These are phyloP conservation scores for Leptothorax acervorum DNA, from an alignment of 2,888 invertebrate genomes.

Conservation along the genomic window DNA sequence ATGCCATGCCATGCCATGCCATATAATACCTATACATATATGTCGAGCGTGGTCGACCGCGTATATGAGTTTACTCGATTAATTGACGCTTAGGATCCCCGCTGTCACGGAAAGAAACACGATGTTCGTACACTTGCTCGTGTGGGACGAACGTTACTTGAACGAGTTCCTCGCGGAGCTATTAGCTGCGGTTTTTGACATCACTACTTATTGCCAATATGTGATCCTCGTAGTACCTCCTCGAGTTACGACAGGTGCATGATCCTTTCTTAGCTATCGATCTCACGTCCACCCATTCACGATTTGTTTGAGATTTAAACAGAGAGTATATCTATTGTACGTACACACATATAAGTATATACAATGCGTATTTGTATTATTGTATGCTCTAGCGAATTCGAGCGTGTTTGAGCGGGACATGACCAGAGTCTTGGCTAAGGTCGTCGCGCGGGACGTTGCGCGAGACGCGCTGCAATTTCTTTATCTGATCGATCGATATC, in stretches of 20 bases:
- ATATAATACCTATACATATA: too few species aligned
- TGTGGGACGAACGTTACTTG: conserved; percentile 86
- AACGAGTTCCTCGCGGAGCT: conserved; percentile 83
- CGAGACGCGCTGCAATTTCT: conserved; percentile 79
- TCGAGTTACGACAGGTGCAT: conserved; percentile 79
- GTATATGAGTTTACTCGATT: not conserved
- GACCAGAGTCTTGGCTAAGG: conserved; percentile 77
- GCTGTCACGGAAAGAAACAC: conserved; percentile 87
- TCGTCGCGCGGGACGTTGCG: conserved; percentile 63
- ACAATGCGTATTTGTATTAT: conserved; percentile 62
- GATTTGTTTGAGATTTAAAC: too few species aligned
- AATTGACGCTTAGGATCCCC: conserved; percentile 81
- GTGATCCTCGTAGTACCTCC: conserved; percentile 87
- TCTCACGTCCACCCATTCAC: too few species aligned
- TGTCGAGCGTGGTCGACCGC: not conserved
- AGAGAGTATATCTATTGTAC: too few species aligned
- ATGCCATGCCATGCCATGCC: too few species aligned
- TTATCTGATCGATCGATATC: conserved; percentile 79
- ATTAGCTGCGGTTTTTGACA: conserved; percentile 86
- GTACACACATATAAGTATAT: too few species aligned
- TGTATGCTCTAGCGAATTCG: conserved; percentile 67
- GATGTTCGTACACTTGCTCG: conserved; percentile 88
- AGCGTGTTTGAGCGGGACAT: conserved; percentile 79
- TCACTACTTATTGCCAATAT: conserved; percentile 86
- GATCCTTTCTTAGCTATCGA: conserved; percentile 60